Evolutionary conservation across 23 tunicate species (phyloP), one percentile per base, ranked within the genome.

Genomic region (Ciona savignyi): DNA sequence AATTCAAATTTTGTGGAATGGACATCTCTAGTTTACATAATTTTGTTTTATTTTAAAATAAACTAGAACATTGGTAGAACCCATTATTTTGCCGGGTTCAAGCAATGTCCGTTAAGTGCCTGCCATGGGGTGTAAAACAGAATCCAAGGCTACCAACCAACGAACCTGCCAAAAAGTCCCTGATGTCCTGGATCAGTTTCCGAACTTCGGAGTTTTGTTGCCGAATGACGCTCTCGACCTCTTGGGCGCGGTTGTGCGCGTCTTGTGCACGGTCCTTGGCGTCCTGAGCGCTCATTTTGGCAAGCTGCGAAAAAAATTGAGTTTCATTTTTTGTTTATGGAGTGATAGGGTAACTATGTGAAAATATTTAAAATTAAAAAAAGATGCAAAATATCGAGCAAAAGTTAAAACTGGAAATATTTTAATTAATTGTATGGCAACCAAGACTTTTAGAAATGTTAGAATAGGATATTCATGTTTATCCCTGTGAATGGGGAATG

Each of bases 191-290:
- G 33, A 94, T 87, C 62, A 94, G 74, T 23, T 79, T 67, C 25
- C 82, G 68, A 60, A 94, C 78, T 42, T 70, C 73, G 0, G 65
- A 19, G 76, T 86, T 94, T 48, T 92, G 79, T n/a, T 68, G 70
- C 3, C 86, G 74, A 24, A 94, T 72, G 3, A 63, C 74, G 26
- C 56, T 63, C 34, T 94, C 99, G 0, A 87, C 87, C n/a, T 87
- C 87, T 33, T 86, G 79, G 2, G 93, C 95, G 0, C 75, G 64
- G 26, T 68, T 78, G 64, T 77, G 82, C 21, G 95, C 95, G n/a
- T 51, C 79, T 60, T 78, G 68, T 0, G 99, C 95, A 0, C 51
- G 73, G 15, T 63, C 73, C 63, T 91, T 91, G 2, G 91, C 84
- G 27, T 73, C 84, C 72, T 78, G 78, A 2, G 80, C 87, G 34